Percentiles rank a stretch among this genome's conserved stretches.
These are phyloP conservation scores for Chaenocephalus aceratus DNA, from an alignment of 2,113 vertebrate species.

Conservation along the genomic window DNA sequence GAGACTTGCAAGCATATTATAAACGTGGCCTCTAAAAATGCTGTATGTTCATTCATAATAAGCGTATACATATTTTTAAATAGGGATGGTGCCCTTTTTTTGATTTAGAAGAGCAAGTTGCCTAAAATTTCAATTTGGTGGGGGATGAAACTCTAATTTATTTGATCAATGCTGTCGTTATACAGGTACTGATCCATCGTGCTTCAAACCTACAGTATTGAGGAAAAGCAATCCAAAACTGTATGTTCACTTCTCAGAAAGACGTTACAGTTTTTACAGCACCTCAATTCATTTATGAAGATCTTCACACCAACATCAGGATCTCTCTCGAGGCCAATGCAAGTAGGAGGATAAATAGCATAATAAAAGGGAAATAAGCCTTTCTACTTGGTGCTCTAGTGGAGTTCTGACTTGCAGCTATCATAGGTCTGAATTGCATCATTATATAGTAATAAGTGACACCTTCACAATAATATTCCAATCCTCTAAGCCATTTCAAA, in stretches of 20 bases:
- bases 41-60: too few relatives aligned
- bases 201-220: neutral
- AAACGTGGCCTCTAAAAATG: neutral
- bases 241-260: neutral
- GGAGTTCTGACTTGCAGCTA: slow-evolving; percentile 38
- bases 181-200: neutral
- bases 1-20: neutral
- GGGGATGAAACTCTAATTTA: neutral
- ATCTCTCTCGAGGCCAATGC: slow-evolving; percentile 2
- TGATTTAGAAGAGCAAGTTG: neutral
- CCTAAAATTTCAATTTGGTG: neutral
- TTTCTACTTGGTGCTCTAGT: slow-evolving; percentile 36
- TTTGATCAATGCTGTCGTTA: neutral
- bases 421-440: slow-evolving; percentile 52
- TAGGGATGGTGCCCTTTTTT: too few relatives aligned
- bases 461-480: slow-evolving; percentile 29
- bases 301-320: neutral
- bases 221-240: neutral
- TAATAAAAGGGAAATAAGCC: slow-evolving; percentile 49
- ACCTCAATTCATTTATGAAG: slow-evolving; percentile 7
- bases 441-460: slow-evolving; percentile 47
- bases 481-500: slow-evolving; percentile 47
- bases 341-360: slow-evolving; percentile 15
- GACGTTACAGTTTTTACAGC: neutral
- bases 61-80: too few relatives aligned